A percentile compares a stretch with the other conserved stretches of the same genome.
These are phyloP conservation scores for Chlorodrepanis virens DNA, from an alignment of 2,113 vertebrate species.

Conservation along the genomic window DNA sequence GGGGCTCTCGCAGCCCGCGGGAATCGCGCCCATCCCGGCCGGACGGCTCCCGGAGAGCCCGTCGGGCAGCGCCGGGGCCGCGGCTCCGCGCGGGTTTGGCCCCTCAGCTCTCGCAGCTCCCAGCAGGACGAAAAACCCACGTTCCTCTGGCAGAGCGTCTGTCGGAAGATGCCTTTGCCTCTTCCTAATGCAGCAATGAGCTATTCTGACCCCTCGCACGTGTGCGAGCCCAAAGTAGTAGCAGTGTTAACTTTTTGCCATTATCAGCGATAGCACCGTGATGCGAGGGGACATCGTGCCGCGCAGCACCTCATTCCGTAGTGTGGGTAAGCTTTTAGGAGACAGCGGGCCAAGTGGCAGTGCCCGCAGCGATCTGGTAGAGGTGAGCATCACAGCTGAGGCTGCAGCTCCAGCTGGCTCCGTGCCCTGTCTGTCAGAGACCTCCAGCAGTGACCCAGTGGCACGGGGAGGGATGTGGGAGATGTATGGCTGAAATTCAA, in stretches of 20 bases:
- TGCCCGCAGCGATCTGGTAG: accelerated
- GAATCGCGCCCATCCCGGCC: accelerated
- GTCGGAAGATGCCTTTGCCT: not conserved
- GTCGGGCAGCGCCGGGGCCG: not conserved
- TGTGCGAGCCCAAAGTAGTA: accelerated
- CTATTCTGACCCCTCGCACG: accelerated
- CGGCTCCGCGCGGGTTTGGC: accelerated
- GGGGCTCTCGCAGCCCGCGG: not conserved
- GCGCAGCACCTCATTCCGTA: accelerated
- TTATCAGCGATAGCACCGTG: accelerated
- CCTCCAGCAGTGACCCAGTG: not conserved
- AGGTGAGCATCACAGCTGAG: not conserved
- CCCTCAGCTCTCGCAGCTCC: not conserved
- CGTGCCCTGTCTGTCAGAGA: not conserved
- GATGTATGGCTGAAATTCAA: not conserved
- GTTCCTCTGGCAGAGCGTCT: not conserved
- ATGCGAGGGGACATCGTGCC: accelerated
- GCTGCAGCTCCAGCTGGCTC: not conserved
- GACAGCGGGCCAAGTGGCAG: accelerated
- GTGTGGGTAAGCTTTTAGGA: not conserved
- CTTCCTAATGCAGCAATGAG: accelerated
- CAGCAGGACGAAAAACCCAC: accelerated
- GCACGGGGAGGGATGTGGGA: not conserved
- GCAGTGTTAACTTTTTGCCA: not conserved
- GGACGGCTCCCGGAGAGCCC: accelerated